Conservation (phyloP, 2,797 vertebrate genomes). For the Thripadectes ignobilis region DNA sequence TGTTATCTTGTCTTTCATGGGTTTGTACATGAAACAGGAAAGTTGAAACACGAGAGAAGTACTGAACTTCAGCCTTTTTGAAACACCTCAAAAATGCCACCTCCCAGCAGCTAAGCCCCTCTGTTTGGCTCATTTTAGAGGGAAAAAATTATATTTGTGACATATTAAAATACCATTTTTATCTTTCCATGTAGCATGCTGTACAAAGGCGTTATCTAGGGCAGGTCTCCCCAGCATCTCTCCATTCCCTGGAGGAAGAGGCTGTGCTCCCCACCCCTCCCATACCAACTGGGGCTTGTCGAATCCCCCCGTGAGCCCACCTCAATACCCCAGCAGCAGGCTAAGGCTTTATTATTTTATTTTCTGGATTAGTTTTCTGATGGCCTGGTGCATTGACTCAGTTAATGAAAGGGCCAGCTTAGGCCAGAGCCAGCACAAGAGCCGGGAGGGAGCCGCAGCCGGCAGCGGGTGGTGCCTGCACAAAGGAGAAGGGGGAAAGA, state of each 20-base stretch:
- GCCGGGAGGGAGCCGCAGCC: not conserved
- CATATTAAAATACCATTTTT: not conserved
- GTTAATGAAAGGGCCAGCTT: conserved; percentile 12
- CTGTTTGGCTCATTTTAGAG: not conserved
- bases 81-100: not conserved
- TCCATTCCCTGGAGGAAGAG: not conserved
- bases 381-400: conserved; percentile 11
- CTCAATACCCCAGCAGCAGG: conserved; percentile 8
- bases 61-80: not conserved
- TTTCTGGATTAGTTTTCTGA: conserved; percentile 37
- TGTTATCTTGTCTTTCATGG: not conserved
- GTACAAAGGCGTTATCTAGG: not conserved
- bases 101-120: not conserved
- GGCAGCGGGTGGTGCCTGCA: not conserved
- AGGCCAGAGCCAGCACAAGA: not conserved
- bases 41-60: not conserved
- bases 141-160: not conserved
- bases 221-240: not conserved
- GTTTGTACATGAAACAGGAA: not conserved
- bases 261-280: not conserved
- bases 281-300: not conserved
- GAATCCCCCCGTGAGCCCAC: not conserved
- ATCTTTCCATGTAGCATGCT: not conserved
- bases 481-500: not conserved
- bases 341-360: not conserved